Evolutionary conservation across 1,140 invertebrate species (phyloP).

Genomic region (Sycophila sp.): DNA sequence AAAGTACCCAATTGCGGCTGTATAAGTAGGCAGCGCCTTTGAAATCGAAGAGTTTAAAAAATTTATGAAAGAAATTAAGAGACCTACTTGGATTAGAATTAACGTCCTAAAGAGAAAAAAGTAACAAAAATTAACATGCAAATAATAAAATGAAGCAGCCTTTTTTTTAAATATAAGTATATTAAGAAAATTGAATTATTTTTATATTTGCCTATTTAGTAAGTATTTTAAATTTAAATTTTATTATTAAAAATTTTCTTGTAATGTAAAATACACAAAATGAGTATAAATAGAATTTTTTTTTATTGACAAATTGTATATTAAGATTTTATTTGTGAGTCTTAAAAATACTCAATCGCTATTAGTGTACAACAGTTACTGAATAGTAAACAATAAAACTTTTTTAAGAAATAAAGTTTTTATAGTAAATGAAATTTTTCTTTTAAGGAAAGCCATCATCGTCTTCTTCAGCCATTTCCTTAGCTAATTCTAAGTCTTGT

Average conservation of each 20-base stretch:
- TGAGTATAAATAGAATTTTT: slow-evolving; percentile 1
- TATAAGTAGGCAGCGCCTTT: no score
- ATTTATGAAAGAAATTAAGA: no score
- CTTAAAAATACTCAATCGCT: slow-evolving; percentile 27
- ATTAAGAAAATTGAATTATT: not conserved
- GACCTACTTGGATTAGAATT: no score
- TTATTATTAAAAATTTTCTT: not conserved
- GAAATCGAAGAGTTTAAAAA: no score
- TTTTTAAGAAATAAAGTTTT: slow-evolving; percentile 4
- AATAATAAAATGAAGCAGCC: no score
- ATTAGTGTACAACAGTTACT: slow-evolving; percentile 38
- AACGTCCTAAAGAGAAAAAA: no score
- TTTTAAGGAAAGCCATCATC: slow-evolving; percentile 86
- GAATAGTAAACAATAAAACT: slow-evolving; percentile 29
- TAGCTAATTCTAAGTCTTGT: slow-evolving; percentile 96
- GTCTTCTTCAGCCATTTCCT: slow-evolving; percentile 99
- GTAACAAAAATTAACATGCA: no score
- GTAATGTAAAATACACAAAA: not conserved
- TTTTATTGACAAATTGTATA: slow-evolving; percentile 23
- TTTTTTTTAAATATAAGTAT: no score
- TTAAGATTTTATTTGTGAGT: slow-evolving; percentile 31
- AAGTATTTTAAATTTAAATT: not conserved
- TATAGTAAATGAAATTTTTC: not conserved
- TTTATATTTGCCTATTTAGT: not conserved
- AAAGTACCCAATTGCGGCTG: no score